phyloP scores from a whole-genome alignment of 2,113 vertebrate species.

The Bagarius yarrelli region DNA sequence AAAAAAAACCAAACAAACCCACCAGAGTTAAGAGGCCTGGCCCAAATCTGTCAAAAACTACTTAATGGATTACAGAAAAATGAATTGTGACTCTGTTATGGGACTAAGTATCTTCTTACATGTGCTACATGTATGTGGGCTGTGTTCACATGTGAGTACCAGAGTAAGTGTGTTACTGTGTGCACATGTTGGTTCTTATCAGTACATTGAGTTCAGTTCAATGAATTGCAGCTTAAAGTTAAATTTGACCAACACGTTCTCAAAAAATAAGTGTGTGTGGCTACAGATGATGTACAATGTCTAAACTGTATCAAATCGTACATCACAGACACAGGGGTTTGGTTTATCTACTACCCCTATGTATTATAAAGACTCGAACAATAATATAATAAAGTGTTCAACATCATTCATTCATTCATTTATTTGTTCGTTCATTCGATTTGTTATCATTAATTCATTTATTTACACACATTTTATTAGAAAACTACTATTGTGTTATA shows the following conservation, averaged over 20 bases:
- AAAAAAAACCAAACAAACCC: slow-evolving; percentile 56
- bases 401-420: neutral
- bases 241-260: neutral
- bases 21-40: slow-evolving; percentile 51
- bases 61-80: slow-evolving; percentile 70
- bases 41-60: slow-evolving; percentile 63
- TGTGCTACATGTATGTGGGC: slow-evolving; percentile 54
- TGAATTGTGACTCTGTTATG: slow-evolving; percentile 71
- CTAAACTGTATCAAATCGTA: neutral
- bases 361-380: neutral
- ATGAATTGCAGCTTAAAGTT: neutral
- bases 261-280: neutral
- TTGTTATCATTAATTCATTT: too few relatives aligned
- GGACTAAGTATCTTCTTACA: slow-evolving; percentile 60
- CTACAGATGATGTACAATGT: neutral
- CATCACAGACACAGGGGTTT: neutral
- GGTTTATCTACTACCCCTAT: neutral
- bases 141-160: slow-evolving; percentile 46
- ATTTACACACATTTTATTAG: neutral
- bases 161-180: slow-evolving; percentile 53
- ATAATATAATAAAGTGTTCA: neutral
- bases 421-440: too few relatives aligned
- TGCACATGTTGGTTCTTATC: slow-evolving; percentile 49
- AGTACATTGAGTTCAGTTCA: neutral
- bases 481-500: too few relatives aligned